Evolutionary conservation across 2,888 invertebrate species (phyloP).

Genomic region (Lottia scabra): DNA sequence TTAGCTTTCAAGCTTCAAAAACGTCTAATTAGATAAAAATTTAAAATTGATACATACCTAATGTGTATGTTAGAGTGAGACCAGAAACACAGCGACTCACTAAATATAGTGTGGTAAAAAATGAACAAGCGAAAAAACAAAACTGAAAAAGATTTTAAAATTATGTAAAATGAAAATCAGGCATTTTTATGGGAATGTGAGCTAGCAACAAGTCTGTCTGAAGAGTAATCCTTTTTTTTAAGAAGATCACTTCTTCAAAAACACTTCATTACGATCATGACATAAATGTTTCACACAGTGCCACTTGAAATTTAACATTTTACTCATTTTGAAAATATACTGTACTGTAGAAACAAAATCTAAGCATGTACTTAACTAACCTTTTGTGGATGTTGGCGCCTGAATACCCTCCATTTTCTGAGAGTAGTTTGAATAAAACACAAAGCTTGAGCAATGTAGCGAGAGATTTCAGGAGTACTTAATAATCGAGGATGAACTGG

Average conservation of each 20-base stretch:
- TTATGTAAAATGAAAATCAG: no score
- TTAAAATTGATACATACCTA: conserved; percentile 50
- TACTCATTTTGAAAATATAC: no score
- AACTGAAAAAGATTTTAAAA: conserved; percentile 55
- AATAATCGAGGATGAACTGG: conserved; percentile 66
- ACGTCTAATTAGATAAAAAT: no score
- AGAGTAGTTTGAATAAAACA: conserved; percentile 35
- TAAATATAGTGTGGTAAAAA: conserved; percentile 53
- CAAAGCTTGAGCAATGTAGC: conserved; percentile 52
- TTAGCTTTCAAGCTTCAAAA: no score
- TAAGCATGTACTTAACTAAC: conserved; percentile 31
- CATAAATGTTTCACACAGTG: no score
- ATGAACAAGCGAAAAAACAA: conserved; percentile 56
- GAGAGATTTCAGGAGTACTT: conserved; percentile 67
- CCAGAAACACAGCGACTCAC: conserved; percentile 66
- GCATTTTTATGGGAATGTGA: no score
- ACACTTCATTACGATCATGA: no score
- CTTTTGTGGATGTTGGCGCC: conserved; percentile 49
- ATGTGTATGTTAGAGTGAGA: conserved; percentile 61
- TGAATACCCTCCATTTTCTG: conserved; percentile 46
- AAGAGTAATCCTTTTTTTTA: no score
- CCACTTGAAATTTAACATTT: no score
- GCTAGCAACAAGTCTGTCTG: no score
- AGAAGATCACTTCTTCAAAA: no score
- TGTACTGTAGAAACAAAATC: no score